phyloP scores from a whole-genome alignment of 2,888 invertebrate genomes.

The Hermaeophaga mercurialis region DNA sequence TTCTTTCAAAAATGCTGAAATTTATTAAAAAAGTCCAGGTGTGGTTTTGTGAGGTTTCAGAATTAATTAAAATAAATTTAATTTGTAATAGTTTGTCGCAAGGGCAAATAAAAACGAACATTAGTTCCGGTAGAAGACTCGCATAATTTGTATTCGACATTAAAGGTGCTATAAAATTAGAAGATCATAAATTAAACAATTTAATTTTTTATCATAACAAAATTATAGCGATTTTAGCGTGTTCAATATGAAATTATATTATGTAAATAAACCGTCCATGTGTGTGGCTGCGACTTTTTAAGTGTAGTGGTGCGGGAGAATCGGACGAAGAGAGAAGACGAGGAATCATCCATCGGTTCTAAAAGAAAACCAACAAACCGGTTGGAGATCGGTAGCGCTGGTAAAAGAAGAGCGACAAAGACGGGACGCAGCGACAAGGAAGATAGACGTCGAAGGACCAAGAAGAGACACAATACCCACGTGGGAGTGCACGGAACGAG shows the following conservation, averaged over 20 bases:
- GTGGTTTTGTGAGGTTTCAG: no score
- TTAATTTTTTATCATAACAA: background rate
- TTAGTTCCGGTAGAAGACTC: background rate
- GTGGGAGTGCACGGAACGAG: slow-evolving; percentile 36
- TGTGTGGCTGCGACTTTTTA: background rate
- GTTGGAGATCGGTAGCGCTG: slow-evolving; percentile 47
- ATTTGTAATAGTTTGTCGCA: background rate
- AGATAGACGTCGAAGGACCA: slow-evolving; percentile 11
- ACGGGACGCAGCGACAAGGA: background rate
- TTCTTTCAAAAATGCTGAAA: no score
- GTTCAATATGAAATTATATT: no score
- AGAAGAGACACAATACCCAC: slow-evolving; percentile 34
- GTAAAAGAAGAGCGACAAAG: slow-evolving; percentile 25
- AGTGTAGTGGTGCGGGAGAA: background rate
- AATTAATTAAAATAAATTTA: no score
- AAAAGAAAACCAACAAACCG: slow-evolving; percentile 42
- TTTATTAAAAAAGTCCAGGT: no score
- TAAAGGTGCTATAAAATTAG: background rate
- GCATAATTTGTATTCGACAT: background rate
- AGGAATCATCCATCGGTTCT: slow-evolving; percentile 1
- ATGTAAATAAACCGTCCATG: background rate
- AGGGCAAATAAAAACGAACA: background rate
- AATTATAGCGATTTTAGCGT: no score
- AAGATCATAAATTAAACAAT: background rate
- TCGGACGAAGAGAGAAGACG: background rate